phyloP scores from a whole-genome alignment of 2,888 invertebrate species.

The Eutolmus rufibarbis region DNA sequence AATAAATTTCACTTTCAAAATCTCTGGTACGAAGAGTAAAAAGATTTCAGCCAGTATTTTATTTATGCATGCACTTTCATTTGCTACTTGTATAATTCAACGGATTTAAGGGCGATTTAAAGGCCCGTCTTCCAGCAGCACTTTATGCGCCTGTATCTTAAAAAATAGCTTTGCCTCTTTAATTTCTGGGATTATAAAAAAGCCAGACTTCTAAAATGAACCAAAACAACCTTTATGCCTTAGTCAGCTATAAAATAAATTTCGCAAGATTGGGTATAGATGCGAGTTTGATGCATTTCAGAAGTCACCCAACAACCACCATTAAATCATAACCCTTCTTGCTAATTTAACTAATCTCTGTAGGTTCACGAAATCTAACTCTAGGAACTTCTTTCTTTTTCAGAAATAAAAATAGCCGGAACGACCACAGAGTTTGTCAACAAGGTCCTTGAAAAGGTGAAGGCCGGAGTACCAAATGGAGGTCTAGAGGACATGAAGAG shows the following conservation, averaged over 20 bases:
- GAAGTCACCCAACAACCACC: neutral
- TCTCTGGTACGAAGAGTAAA: no score
- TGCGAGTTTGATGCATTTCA: neutral
- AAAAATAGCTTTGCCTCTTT: neutral
- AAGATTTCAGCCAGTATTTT: no score
- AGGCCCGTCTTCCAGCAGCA: no score
- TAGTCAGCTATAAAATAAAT: neutral
- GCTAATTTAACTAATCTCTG: neutral
- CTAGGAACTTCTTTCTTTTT: neutral
- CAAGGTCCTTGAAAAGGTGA: conserved; percentile 86
- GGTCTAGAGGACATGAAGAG: conserved; percentile 77
- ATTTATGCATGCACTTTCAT: no score
- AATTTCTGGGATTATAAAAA: neutral
- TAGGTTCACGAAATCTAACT: neutral
- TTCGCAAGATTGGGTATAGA: neutral
- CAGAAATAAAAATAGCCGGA: conserved; percentile 87
- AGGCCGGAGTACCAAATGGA: conserved; percentile 78
- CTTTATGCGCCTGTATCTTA: neutral
- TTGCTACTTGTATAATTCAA: no score
- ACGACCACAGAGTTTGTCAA: conserved; percentile 94
- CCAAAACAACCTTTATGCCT: neutral
- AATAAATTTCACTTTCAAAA: no score
- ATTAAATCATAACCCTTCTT: neutral
- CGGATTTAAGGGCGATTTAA: no score
- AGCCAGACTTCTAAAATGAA: neutral